These are phyloP conservation scores for Aquatica leii DNA, from an alignment of 2,888 invertebrate species.

Conservation along the genomic window DNA sequence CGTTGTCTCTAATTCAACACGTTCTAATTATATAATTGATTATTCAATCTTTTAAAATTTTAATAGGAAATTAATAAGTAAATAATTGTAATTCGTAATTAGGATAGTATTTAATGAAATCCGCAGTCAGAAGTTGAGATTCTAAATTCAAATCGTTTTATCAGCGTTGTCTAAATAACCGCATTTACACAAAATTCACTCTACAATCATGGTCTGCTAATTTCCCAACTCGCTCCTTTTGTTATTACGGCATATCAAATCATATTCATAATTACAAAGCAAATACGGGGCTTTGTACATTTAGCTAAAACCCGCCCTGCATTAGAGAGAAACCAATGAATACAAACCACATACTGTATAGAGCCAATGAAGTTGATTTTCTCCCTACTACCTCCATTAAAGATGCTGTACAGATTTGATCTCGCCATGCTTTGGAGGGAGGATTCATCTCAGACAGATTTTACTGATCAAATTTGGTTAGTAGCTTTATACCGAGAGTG, in stretches of 20 bases:
- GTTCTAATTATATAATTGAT: too few species aligned
- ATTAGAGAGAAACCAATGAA: conserved; percentile 37
- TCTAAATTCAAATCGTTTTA: conserved; percentile 60
- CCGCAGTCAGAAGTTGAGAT: conserved; percentile 12
- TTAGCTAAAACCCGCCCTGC: conserved; percentile 43
- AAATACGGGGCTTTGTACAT: conserved; percentile 52
- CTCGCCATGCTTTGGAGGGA: conserved; percentile 45
- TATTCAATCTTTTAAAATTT: too few species aligned
- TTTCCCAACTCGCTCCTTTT: conserved; percentile 58
- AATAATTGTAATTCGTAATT: conserved; percentile 8
- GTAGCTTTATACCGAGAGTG: conserved; percentile 45
- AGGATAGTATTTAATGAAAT: conserved; percentile 9
- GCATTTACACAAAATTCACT: conserved; percentile 57
- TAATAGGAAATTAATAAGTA: too few species aligned
- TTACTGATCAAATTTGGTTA: conserved; percentile 47
- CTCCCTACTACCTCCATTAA: conserved; percentile 43
- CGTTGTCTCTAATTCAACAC: too few species aligned
- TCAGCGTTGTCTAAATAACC: conserved; percentile 57
- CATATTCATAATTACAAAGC: conserved; percentile 63
- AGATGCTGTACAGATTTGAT: conserved; percentile 45
- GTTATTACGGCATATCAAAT: conserved; percentile 60
- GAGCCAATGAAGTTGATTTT: conserved; percentile 45
- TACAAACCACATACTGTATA: conserved; percentile 30
- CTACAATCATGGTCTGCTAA: conserved; percentile 59
- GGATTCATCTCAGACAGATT: conserved; percentile 42